Base-by-base conservation (phyloP, 37 sponge, comb jelly and placozoan genomes). In the Theonella swinhoei region DNA sequence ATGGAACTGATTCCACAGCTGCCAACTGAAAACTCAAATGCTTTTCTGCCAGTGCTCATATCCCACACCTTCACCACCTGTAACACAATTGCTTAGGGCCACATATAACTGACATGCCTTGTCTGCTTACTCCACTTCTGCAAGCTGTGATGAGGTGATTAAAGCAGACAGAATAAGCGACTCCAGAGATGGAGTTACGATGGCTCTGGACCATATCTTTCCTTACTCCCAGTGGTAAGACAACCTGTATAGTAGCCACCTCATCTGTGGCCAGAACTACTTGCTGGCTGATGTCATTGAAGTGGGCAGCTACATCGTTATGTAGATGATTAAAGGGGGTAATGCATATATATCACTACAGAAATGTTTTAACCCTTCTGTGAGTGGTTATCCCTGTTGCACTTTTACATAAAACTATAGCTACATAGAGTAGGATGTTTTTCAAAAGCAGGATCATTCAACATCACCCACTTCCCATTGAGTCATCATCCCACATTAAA, bases 51-150 rank as follows among this genome's bases (percentile, higher is more conserved):
- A 72, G 87, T 90, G 58, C 39, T 62, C 7, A 93, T 35, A 83
- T 93, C 93, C 98, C 98, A 97, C 40, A 93, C 91, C 68, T 90
- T 94, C 36, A 97, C 78, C 37, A 95, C 88, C 98, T 97, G 72
- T 1, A 30, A 68, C 28, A 4, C 32, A 4, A 86, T 2, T 62
- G 19, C 26, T 19, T 40, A 24, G 39, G 5, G 25, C 11, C 28
- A 72, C 5, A 70, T 14, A 32, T 14, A 20, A 33, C 24, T 9
- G 3, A 77, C 24, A 61, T 4, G 2, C 36, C 28, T 32, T 7
- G 58, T 26, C 5, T 23, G 77, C 89, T 67, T 42, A 93, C 90
- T 60, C 80, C 84, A 1, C 73, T 84, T 68, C 90, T 88, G 63
- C 94, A 95, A 0, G 90, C 91, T 9, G 98, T 89, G 7, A 97